phyloP scores from a whole-genome alignment of 2,797 vertebrate genomes.

The Poeciliopsis turneri region DNA sequence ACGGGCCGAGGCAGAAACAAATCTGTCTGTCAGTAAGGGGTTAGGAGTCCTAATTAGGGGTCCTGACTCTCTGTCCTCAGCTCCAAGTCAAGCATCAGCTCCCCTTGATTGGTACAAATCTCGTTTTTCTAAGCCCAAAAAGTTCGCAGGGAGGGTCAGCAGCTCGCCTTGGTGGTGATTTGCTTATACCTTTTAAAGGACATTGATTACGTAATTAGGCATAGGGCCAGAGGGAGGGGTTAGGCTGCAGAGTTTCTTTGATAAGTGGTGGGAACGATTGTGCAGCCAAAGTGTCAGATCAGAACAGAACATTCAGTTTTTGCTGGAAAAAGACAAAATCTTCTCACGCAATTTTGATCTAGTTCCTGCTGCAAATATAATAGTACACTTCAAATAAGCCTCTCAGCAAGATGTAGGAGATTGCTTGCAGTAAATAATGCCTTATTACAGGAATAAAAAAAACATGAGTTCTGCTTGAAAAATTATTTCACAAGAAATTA shows the following conservation, averaged over 20 bases:
- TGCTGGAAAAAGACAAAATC: not conserved
- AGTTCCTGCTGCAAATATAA: no score
- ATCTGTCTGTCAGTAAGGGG: constrained; percentile 83
- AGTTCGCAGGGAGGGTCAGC: constrained; percentile 79
- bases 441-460: no score
- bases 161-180: constrained; percentile 76
- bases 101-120: constrained; percentile 77
- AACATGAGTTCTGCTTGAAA: no score
- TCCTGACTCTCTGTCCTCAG: constrained; percentile 73
- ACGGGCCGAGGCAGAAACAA: constrained; percentile 81
- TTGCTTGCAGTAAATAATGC: no score
- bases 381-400: no score
- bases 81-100: constrained; percentile 81
- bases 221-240: constrained; percentile 42
- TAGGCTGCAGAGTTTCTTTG: constrained; percentile 19
- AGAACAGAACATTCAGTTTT: constrained; percentile 7
- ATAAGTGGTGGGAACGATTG: constrained; percentile 68
- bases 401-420: no score
- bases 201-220: constrained; percentile 84
- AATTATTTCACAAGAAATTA: no score
- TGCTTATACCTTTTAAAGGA: constrained; percentile 83
- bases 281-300: constrained; percentile 9
- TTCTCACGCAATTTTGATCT: no score
- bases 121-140: constrained; percentile 77
- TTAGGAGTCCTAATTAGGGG: constrained; percentile 81